Conservation (phyloP, 2,113 vertebrate species). For the Trachemys scripta region DNA sequence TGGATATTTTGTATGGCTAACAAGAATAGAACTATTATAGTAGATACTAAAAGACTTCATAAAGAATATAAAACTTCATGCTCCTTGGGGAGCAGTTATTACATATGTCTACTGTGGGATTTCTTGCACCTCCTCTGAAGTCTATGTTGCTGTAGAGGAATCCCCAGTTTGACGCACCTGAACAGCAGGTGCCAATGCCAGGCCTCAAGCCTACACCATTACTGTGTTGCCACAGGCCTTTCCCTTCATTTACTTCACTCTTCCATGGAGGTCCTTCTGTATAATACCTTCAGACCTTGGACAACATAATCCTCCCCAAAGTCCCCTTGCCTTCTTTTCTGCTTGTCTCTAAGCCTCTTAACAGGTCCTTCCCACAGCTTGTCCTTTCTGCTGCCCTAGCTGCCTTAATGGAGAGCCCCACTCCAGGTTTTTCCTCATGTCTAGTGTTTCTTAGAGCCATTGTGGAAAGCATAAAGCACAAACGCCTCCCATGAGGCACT, state of each 20-base stretch:
- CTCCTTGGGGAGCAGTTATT: background rate
- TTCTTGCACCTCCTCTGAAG: background rate
- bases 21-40: background rate
- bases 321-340: background rate
- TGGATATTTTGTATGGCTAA: background rate
- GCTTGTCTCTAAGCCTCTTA: background rate
- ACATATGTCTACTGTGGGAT: background rate
- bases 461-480: background rate
- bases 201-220: background rate
- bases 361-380: background rate
- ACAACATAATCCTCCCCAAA: background rate
- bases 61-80: background rate
- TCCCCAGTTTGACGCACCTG: background rate
- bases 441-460: background rate
- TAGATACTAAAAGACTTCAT: background rate
- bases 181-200: background rate
- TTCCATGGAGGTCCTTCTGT: background rate
- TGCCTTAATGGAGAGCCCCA: background rate
- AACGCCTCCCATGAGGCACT: background rate
- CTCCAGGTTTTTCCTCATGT: background rate
- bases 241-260: background rate
- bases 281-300: background rate
- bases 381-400: background rate
- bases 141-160: background rate
- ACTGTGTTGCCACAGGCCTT: background rate